phyloP scores from a whole-genome alignment of 1,140 invertebrate genomes.

The Halictus rubicundus region DNA sequence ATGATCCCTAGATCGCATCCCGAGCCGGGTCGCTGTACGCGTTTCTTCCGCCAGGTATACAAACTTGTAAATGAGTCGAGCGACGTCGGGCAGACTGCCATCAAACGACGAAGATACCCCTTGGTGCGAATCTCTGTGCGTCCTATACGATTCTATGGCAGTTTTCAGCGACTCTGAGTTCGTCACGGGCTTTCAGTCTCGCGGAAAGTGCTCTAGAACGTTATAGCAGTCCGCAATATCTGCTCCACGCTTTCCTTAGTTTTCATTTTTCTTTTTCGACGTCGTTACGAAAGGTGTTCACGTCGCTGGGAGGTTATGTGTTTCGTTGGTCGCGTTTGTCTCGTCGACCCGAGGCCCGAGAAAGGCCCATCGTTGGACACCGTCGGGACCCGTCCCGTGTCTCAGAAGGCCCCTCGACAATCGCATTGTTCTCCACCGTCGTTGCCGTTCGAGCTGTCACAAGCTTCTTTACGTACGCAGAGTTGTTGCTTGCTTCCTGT shows the following conservation, averaged over 20 bases:
- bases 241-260: neutral
- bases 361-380: neutral
- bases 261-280: neutral
- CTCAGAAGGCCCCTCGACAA: no score
- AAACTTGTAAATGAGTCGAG: constrained; percentile 60
- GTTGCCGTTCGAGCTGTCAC: neutral
- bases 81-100: constrained; percentile 68
- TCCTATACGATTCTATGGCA: constrained; percentile 29
- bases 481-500: constrained; percentile 50
- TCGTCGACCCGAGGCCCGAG: neutral
- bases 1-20: neutral
- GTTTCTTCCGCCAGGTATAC: constrained; percentile 24
- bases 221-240: constrained; percentile 8
- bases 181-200: constrained; percentile 8
- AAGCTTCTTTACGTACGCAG: constrained; percentile 48
- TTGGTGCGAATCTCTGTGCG: constrained; percentile 32
- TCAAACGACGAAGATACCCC: constrained; percentile 61
- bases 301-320: neutral
- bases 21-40: neutral
- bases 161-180: constrained; percentile 28
- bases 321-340: constrained; percentile 4
- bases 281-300: constrained; percentile 2
- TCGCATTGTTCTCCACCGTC: neutral
- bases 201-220: constrained; percentile 35
- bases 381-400: neutral